Percentiles rank a stretch among this genome's conserved stretches.
Conservation (phyloP, 2,888 invertebrate genomes). For the Dicycla oo region DNA sequence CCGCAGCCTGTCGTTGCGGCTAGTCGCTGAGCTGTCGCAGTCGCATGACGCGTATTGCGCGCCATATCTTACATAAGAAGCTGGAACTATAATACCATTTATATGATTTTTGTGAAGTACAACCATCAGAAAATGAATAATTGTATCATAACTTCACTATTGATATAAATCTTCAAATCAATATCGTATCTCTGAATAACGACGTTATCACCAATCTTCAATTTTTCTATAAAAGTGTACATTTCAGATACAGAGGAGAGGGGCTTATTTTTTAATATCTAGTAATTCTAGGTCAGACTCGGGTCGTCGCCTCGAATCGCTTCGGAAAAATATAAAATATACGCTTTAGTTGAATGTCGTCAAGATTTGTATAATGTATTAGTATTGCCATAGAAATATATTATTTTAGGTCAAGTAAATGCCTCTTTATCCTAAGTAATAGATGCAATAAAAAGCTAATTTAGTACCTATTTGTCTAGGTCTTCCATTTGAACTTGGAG, state of each 20-base stretch:
- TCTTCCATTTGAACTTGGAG: neutral
- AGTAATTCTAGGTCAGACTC: constrained; percentile 20
- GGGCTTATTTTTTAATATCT: constrained; percentile 32
- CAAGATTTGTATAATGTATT: constrained; percentile 32
- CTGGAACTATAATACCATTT: too few relatives aligned
- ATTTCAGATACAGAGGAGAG: constrained; percentile 17
- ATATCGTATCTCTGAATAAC: constrained; percentile 1
- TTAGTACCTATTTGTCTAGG: constrained; percentile 19
- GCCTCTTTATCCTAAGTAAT: constrained; percentile 37
- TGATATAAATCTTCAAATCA: neutral
- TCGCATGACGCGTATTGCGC: too few relatives aligned
- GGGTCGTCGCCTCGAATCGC: neutral
- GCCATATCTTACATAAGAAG: too few relatives aligned
- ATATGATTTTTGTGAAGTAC: neutral
- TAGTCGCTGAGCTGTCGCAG: too few relatives aligned
- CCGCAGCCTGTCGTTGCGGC: too few relatives aligned
- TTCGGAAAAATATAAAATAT: constrained; percentile 5
- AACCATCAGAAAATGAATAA: neutral
- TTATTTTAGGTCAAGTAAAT: constrained; percentile 42
- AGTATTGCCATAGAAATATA: neutral
- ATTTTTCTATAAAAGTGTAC: constrained; percentile 19
- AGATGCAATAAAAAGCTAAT: constrained; percentile 36
- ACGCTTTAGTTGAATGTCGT: neutral
- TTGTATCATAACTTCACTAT: neutral
- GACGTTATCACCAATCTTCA: constrained; percentile 10